These are phyloP conservation scores for Diadophis punctatus DNA, from an alignment of 2,113 vertebrate genomes.

Conservation along the genomic window DNA sequence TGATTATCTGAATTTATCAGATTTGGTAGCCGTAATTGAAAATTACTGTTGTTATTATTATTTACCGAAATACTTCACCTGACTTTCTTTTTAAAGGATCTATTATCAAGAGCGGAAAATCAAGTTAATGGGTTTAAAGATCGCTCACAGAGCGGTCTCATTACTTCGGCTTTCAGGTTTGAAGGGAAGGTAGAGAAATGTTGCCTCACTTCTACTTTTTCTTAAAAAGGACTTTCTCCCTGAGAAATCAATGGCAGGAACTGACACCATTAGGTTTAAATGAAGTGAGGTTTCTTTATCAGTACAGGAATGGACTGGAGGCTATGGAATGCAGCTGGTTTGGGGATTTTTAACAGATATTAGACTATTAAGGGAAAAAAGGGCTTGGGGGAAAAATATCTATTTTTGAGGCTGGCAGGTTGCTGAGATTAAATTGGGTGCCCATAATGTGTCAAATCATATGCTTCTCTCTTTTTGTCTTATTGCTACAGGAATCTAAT, in stretches of 20 bases:
- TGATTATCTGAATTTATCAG: not conserved
- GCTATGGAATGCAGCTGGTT: not conserved
- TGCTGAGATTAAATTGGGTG: not conserved
- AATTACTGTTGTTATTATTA: not conserved
- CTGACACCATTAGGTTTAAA: not conserved
- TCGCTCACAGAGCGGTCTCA: not conserved
- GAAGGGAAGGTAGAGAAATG: not conserved
- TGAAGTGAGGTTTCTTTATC: not conserved
- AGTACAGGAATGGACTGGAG: not conserved
- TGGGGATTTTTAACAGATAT: not conserved
- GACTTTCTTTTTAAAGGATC: not conserved
- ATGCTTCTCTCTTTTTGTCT: not conserved
- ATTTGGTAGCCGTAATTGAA: not conserved
- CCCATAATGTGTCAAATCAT: not conserved
- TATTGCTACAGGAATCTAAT: not conserved
- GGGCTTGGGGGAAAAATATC: not conserved
- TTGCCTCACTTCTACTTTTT: not conserved
- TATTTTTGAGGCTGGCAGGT: not conserved
- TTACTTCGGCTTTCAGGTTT: not conserved
- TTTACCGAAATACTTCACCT: not conserved
- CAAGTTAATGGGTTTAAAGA: not conserved
- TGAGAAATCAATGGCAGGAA: not conserved
- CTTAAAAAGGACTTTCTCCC: not conserved
- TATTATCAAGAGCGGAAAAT: not conserved
- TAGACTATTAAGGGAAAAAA: not conserved